These are phyloP conservation scores for Micrastur ruficollis DNA, from an alignment of 2,797 vertebrate genomes.

Conservation along the genomic window DNA sequence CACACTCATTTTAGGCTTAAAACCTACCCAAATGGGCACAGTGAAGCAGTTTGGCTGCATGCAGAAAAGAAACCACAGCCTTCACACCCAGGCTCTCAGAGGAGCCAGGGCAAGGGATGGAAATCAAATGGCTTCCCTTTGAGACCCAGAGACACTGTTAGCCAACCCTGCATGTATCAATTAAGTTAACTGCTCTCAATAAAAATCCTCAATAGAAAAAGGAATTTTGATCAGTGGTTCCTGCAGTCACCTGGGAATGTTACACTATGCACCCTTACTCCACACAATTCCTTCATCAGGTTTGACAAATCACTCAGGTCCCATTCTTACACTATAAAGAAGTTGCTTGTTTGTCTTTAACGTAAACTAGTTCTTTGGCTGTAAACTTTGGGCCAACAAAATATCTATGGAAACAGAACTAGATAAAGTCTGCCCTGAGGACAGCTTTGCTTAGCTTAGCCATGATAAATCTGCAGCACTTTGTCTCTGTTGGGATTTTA, in stretches of 20 bases:
- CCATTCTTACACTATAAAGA: background rate
- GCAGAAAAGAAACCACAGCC: background rate
- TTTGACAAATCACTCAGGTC: background rate
- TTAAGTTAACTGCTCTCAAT: background rate
- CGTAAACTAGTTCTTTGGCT: background rate
- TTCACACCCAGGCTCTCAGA: background rate
- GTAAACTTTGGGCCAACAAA: background rate
- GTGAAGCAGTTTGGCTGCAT: background rate
- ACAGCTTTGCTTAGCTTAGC: background rate
- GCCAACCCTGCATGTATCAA: background rate
- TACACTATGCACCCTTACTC: background rate
- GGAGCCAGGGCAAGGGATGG: background rate
- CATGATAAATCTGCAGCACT: background rate
- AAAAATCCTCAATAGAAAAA: background rate
- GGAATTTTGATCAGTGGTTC: background rate
- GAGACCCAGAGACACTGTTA: background rate
- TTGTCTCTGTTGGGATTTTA: background rate
- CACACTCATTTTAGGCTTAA: background rate
- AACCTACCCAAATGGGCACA: background rate
- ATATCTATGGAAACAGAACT: background rate
- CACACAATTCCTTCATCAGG: background rate
- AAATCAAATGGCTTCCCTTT: background rate
- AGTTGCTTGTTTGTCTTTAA: background rate
- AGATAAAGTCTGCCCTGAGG: background rate
- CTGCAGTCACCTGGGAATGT: background rate